phyloP scores from a whole-genome alignment of 2,888 invertebrate genomes.

The Galerucella nymphaeae region DNA sequence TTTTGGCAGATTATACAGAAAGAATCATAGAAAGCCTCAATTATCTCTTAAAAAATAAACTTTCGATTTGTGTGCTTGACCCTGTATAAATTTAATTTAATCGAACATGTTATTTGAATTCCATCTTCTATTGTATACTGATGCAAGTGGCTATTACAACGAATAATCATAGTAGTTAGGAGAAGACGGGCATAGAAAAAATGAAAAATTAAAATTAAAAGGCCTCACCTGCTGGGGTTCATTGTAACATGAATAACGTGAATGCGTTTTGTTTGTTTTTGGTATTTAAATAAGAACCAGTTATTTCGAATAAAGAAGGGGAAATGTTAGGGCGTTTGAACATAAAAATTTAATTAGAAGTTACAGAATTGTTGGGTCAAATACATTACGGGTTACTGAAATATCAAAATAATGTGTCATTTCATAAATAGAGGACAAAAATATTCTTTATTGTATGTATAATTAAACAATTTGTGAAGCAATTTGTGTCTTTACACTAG shows the following conservation, averaged over 20 bases:
- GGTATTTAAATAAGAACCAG: slow-evolving; percentile 37
- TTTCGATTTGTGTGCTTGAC: slow-evolving; percentile 37
- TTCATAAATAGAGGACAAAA: background rate
- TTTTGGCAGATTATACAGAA: no score
- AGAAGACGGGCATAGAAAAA: slow-evolving; percentile 36
- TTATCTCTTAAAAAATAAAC: background rate
- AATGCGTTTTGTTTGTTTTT: slow-evolving; percentile 49
- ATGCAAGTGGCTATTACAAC: slow-evolving; percentile 61
- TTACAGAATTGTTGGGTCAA: background rate
- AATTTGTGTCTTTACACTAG: no score
- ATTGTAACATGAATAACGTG: slow-evolving; percentile 52
- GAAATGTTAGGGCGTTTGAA: background rate
- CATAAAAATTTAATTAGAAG: background rate
- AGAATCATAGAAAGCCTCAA: no score
- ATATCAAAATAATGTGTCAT: no score
- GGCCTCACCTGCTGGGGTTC: slow-evolving; percentile 51
- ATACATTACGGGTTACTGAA: no score
- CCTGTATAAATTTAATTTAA: slow-evolving; percentile 62
- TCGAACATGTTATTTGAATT: slow-evolving; percentile 64
- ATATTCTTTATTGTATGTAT: no score
- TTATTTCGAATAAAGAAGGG: slow-evolving; percentile 15
- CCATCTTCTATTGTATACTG: slow-evolving; percentile 62
- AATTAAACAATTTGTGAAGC: no score
- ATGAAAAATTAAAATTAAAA: slow-evolving; percentile 50
- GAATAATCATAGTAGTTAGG: slow-evolving; percentile 60